These are phyloP conservation scores for Drosophila anomalata DNA, from an alignment of 2,888 invertebrate species.

Conservation along the genomic window DNA sequence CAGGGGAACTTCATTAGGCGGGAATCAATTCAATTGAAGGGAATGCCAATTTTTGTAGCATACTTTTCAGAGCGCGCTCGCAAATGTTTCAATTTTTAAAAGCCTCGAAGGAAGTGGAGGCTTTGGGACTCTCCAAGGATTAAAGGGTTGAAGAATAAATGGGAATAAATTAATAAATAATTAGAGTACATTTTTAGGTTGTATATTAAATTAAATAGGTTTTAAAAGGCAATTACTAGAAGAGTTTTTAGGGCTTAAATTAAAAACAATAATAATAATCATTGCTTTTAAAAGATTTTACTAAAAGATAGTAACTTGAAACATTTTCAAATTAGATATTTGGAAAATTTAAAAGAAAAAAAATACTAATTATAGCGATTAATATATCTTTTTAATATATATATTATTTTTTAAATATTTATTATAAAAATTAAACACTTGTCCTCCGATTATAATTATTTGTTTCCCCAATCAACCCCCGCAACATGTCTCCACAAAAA, in stretches of 20 bases:
- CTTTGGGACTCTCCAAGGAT: neutral
- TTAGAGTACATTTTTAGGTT: neutral
- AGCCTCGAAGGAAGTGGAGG: neutral
- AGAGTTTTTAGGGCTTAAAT: too few relatives aligned
- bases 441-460: neutral
- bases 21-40: constrained; percentile 21
- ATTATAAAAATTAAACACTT: neutral
- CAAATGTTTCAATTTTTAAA: neutral
- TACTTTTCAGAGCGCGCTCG: constrained; percentile 1
- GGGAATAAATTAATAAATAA: neutral
- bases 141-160: neutral
- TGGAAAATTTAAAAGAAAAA: too few relatives aligned
- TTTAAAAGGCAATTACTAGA: too few relatives aligned
- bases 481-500: neutral
- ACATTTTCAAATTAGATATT: too few relatives aligned
- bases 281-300: too few relatives aligned
- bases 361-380: too few relatives aligned
- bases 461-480: neutral
- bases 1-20: constrained; percentile 19
- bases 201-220: neutral
- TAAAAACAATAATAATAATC: too few relatives aligned
- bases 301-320: too few relatives aligned
- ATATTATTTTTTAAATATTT: too few relatives aligned
- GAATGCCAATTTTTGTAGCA: constrained; percentile 6
- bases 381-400: too few relatives aligned